phyloP scores from a whole-genome alignment of 2,888 invertebrate genomes.

The Calliphora vomitoria region DNA sequence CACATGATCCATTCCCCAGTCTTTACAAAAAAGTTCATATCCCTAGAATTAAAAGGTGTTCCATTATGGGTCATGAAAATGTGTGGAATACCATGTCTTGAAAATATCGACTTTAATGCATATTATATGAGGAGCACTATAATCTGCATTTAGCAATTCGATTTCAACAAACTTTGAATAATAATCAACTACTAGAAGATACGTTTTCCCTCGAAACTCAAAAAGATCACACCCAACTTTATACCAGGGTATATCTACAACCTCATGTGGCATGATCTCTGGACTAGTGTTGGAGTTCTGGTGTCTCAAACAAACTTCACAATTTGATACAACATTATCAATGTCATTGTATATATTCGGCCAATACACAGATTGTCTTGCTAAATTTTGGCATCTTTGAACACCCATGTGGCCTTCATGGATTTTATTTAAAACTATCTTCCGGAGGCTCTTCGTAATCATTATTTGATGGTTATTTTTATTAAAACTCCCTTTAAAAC shows the following conservation, averaged over 20 bases:
- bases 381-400: too few species aligned
- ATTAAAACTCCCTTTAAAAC: too few species aligned
- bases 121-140: not conserved
- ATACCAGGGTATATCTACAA: not conserved
- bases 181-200: too few species aligned
- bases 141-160: conserved; percentile 37
- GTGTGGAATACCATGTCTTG: conserved; percentile 6
- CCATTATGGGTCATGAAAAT: too few species aligned
- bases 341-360: conserved; percentile 12
- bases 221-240: not conserved
- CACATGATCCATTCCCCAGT: not conserved
- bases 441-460: too few species aligned
- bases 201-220: conserved; percentile 25
- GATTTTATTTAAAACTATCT: too few species aligned
- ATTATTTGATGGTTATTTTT: too few species aligned
- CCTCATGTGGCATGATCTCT: not conserved
- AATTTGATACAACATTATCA: not conserved
- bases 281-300: not conserved
- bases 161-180: conserved; percentile 49
- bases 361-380: too few species aligned
- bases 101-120: not conserved
- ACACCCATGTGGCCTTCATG: too few species aligned
- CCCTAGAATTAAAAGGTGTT: too few species aligned
- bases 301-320: not conserved
- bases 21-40: not conserved